Base-by-base conservation (phyloP, 2,888 invertebrate genomes). In the Macrosoma leucophasiata region DNA sequence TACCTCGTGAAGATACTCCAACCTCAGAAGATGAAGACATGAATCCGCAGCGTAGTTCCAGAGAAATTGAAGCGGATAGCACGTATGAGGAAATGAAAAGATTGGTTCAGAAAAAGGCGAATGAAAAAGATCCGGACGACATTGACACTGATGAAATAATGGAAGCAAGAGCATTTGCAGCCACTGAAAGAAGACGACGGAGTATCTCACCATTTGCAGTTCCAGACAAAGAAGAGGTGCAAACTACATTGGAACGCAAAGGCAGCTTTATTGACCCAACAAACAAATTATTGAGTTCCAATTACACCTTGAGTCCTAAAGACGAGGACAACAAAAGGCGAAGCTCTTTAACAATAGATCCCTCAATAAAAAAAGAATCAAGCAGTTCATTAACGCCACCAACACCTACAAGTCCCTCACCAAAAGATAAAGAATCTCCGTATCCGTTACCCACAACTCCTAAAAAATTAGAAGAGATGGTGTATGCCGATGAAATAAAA, bases 1-100 rank as follows among this genome's bases (percentile, higher is more conserved):
- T 86, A 13, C 82, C 82, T 13, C 79, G 81, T 32, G 87, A 90
- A 46, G 90, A 90, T 39, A 87, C 88, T 27, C 89, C 90, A 5
- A 90, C 91, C 18, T 82, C 85, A 9, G 84, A 87, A 25, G 85
- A 85, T 41, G 85, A 85, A 51, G 84, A 84, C 23, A 38, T 51
- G 1, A 58, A 52, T 33, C 66, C 69, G 9, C 40, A 41, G 20
- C 67, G 71, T 9, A 65, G 64, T 43, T 75, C 78, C 1, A 60
- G 77, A 39, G 85, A 84, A 66, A 62, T 75, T 8, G 85, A 85
- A 66, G 84, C 84, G 11, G 84, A 85, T 47, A 72, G 65, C 25
- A 82, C 75, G 3, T 85, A 85, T 41, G 66, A 76, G 50, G 84
- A 85, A 65, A 84, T 85, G 82, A 78, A 58, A 61, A 69, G 78